These are phyloP conservation scores for Acestrorhynchus altus DNA, from an alignment of 2,797 vertebrate species.

Conservation along the genomic window DNA sequence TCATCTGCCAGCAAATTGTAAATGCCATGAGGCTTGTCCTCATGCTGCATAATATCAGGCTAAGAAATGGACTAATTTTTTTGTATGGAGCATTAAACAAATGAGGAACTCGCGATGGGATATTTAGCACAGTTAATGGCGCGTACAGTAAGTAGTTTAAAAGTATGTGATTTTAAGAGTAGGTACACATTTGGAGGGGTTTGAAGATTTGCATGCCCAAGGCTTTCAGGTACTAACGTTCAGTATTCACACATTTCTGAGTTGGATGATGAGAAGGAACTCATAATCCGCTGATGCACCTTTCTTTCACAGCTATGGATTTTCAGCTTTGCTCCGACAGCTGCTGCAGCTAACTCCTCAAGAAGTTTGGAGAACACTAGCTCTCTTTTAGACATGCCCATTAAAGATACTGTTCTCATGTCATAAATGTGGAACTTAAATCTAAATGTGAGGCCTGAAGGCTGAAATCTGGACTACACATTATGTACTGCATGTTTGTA, in stretches of 20 bases:
- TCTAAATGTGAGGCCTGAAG: constrained; percentile 4
- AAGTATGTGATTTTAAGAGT: neutral
- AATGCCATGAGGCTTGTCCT: neutral
- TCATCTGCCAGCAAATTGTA: too few relatives aligned
- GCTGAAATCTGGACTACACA: neutral
- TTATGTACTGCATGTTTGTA: too few relatives aligned
- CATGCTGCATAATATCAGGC: neutral
- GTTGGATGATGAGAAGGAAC: neutral
- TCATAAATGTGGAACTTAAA: constrained; percentile 1
- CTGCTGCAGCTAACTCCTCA: neutral
- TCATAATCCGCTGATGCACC: neutral
- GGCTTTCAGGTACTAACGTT: neutral
- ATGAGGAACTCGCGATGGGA: neutral
- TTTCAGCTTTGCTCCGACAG: neutral
- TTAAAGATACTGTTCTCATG: constrained; percentile 6
- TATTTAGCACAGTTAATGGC: neutral
- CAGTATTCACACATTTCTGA: neutral
- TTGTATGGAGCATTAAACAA: neutral
- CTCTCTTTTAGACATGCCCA: neutral
- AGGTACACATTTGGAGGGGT: neutral
- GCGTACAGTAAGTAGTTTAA: neutral
- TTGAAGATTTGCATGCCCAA: neutral
- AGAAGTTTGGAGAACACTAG: neutral
- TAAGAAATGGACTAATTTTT: neutral
- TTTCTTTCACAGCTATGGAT: neutral